Conservation (phyloP, 1,140 invertebrate genomes). For the Lordiphosa collinella region DNA sequence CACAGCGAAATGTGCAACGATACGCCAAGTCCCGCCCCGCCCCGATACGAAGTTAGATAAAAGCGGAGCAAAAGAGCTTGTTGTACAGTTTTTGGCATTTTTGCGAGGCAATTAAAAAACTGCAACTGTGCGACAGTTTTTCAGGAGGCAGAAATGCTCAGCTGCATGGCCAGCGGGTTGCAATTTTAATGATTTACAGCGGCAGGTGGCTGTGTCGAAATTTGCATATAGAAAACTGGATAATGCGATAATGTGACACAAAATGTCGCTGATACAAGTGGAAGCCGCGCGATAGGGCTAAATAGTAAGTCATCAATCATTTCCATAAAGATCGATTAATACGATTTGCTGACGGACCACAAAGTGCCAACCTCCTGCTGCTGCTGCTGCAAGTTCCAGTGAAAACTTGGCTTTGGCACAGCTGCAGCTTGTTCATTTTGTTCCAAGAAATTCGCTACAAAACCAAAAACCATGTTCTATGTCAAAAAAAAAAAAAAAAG, state of each 20-base stretch:
- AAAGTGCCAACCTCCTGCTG: conserved; percentile 36
- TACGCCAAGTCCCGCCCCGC: conserved; percentile 17
- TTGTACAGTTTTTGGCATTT: conserved; percentile 10
- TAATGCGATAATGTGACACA: conserved; percentile 40
- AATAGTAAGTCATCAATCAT: conserved; percentile 43
- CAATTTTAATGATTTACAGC: conserved; percentile 13
- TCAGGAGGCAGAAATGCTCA: background rate
- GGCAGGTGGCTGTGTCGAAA: conserved; percentile 30
- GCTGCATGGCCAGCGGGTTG: conserved; percentile 6
- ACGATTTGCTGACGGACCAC: conserved; percentile 51
- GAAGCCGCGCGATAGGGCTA: background rate
- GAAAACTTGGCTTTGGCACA: conserved; percentile 18
- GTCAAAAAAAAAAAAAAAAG: conserved; percentile 21
- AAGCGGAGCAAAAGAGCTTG: conserved; percentile 4
- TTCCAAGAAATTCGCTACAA: conserved; percentile 35
- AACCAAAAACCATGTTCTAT: conserved; percentile 45
- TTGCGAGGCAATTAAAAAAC: conserved; percentile 10
- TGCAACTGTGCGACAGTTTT: conserved; percentile 8
- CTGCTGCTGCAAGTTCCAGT: conserved; percentile 15
- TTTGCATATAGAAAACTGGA: conserved; percentile 40
- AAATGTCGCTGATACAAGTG: conserved; percentile 15
- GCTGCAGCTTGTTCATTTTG: conserved; percentile 27
- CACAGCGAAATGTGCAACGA: conserved; percentile 9
- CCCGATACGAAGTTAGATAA: conserved; percentile 47
- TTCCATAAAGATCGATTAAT: conserved; percentile 50